These are phyloP conservation scores for Calephelis perditalis DNA, from an alignment of 2,888 invertebrate species.

Conservation along the genomic window DNA sequence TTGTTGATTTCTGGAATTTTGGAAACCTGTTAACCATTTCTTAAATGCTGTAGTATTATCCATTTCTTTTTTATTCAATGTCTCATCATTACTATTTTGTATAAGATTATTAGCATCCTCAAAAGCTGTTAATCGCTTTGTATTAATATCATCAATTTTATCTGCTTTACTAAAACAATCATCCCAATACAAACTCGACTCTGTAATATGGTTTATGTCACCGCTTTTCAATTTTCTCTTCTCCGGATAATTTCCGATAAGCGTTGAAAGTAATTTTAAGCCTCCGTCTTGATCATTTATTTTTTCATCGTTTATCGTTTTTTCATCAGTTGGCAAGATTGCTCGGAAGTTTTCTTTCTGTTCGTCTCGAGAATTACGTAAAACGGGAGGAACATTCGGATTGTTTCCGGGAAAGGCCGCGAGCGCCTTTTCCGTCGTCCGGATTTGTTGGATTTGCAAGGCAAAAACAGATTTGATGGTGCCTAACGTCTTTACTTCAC, in stretches of 20 bases:
- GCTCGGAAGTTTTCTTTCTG: constrained; percentile 58
- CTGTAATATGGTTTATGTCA: constrained; percentile 29
- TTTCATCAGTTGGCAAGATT: constrained; percentile 51
- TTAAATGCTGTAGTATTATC: constrained; percentile 45
- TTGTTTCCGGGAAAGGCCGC: constrained; percentile 63
- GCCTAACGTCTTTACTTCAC: constrained; percentile 44
- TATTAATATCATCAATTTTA: constrained; percentile 38
- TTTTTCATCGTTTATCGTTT: constrained; percentile 43
- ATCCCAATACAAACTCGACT: constrained; percentile 55
- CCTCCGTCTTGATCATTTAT: constrained; percentile 41
- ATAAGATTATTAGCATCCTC: constrained; percentile 42
- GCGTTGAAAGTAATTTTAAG: constrained; percentile 39
- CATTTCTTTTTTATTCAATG: constrained; percentile 54
- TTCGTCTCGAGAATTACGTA: constrained; percentile 36
- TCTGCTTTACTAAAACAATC: constrained; percentile 54
- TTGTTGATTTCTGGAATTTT: constrained; percentile 43
- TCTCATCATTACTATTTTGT: constrained; percentile 36
- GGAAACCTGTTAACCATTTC: constrained; percentile 50
- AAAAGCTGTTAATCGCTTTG: constrained; percentile 40
- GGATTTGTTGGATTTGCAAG: constrained; percentile 55
- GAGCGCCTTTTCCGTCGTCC: constrained; percentile 56
- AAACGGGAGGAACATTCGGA: constrained; percentile 50
- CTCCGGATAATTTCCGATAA: constrained; percentile 32
- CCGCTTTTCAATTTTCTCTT: constrained; percentile 24
- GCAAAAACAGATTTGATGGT: constrained; percentile 44